Percentiles rank a stretch among this genome's conserved stretches.
Conservation (phyloP, 2,113 vertebrate genomes). For the Leuciscus idus region DNA sequence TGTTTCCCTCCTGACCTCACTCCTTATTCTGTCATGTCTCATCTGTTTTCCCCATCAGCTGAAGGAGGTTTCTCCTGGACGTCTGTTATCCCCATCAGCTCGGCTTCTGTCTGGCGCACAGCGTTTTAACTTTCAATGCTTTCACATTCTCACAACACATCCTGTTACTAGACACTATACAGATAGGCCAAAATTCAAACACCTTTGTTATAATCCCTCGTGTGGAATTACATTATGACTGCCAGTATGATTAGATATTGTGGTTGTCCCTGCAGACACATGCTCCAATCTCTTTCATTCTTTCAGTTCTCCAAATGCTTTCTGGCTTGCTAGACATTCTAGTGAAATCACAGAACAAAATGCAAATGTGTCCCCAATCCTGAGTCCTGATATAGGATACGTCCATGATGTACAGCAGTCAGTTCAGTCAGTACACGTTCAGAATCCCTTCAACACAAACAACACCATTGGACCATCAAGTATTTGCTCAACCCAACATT, state of each 20-base stretch:
- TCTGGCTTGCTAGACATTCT: not conserved
- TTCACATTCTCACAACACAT: not conserved
- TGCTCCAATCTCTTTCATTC: not conserved
- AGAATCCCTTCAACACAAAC: no score
- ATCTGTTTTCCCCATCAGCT: constrained; percentile 21
- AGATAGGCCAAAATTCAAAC: not conserved
- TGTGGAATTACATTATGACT: not conserved
- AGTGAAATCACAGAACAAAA: not conserved
- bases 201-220: not conserved
- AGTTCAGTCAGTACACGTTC: no score
- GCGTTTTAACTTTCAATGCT: not conserved
- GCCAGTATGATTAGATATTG: not conserved
- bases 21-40: no score
- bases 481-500: not conserved
- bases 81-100: constrained; percentile 5
- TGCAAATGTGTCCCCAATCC: not conserved
- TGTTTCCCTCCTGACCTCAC: not conserved
- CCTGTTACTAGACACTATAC: not conserved
- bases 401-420: not conserved
- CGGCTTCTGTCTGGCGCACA: not conserved
- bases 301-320: not conserved
- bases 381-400: not conserved
- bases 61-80: constrained; percentile 4
- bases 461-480: no score
- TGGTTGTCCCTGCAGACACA: not conserved